phyloP scores from a whole-genome alignment of 2,797 vertebrate species.

The Acipenser ruthenus region DNA sequence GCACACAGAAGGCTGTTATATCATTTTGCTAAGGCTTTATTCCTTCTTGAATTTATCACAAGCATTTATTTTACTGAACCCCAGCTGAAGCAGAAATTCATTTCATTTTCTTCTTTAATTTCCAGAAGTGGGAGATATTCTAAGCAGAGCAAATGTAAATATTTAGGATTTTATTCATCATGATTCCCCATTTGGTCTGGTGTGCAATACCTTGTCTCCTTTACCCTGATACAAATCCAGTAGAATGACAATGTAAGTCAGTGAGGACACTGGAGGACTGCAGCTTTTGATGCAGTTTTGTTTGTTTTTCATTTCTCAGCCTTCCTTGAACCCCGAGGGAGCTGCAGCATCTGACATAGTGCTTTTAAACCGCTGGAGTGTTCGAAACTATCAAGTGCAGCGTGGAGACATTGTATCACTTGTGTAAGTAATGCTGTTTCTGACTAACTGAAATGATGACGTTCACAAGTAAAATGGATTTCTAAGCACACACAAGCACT shows the following conservation, averaged over 20 bases:
- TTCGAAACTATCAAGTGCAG: slow-evolving; percentile 82
- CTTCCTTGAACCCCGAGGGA: slow-evolving; percentile 80
- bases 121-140: background rate
- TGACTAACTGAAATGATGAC: background rate
- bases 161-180: background rate
- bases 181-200: background rate
- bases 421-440: slow-evolving; percentile 66
- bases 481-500: too few species aligned
- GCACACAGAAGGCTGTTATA: background rate
- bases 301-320: slow-evolving; percentile 49
- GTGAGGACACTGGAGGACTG: slow-evolving; percentile 4
- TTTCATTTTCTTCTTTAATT: background rate
- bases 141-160: background rate
- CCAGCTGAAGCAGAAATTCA: too few species aligned
- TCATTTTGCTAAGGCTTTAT: background rate
- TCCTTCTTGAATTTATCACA: background rate
- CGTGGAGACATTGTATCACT: slow-evolving; percentile 87
- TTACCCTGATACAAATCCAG: background rate
- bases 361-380: slow-evolving; percentile 86
- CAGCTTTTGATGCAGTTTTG: background rate
- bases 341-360: slow-evolving; percentile 70
- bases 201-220: background rate
- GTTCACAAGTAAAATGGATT: too few species aligned
- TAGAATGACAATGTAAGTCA: slow-evolving; percentile 12
- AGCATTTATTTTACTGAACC: background rate